Conservation (phyloP, 2,113 vertebrate genomes). For the Thryonomys swinderianus region DNA sequence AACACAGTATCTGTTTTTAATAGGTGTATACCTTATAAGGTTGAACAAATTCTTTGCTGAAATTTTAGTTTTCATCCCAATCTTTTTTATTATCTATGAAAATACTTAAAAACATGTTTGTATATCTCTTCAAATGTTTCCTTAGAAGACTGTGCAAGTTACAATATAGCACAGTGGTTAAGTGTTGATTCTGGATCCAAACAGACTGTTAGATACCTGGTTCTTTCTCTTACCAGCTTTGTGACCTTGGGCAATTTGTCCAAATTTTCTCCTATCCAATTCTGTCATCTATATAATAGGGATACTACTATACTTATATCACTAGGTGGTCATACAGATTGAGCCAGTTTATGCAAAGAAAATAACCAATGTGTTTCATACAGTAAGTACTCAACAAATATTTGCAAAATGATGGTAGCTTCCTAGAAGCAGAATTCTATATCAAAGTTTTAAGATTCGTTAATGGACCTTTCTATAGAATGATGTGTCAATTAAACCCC, state of each 20-base stretch:
- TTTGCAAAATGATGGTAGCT: neutral
- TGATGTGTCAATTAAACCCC: neutral
- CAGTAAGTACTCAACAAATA: neutral
- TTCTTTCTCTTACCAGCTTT: neutral
- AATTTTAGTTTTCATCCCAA: neutral
- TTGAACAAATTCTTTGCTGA: neutral
- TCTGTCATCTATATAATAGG: neutral
- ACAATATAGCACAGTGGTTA: neutral
- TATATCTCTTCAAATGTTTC: constrained; percentile 36
- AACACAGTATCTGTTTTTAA: constrained; percentile 42
- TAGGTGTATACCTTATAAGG: neutral
- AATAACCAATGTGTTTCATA: constrained; percentile 2
- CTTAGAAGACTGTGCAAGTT: neutral
- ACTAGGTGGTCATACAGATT: neutral
- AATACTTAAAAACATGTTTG: constrained; percentile 22
- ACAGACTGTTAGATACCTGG: neutral
- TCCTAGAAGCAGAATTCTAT: constrained; percentile 37
- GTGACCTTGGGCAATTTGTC: neutral
- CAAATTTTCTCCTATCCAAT: constrained; percentile 19
- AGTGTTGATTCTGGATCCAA: neutral
- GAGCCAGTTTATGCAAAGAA: neutral
- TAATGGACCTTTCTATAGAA: constrained; percentile 33
- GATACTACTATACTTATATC: neutral
- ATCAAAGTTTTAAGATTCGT: neutral
- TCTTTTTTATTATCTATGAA: neutral